Base-by-base conservation (phyloP, 2,797 vertebrate genomes). In the Martes flavigula region DNA sequence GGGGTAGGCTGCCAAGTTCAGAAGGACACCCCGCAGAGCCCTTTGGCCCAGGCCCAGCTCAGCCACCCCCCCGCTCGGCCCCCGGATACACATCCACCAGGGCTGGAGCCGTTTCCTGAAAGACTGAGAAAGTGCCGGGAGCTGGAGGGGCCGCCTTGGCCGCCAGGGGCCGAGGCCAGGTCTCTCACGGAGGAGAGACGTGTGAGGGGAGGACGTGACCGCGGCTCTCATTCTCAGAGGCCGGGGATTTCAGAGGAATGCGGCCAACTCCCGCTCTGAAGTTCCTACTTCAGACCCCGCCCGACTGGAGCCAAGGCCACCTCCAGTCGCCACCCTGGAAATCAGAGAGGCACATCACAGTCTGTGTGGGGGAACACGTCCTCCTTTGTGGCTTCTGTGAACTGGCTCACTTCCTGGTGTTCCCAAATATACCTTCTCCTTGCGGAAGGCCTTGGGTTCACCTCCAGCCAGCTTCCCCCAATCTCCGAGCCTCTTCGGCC, bases 201-300 rank as follows among this genome's bases (percentile, higher is more conserved):
- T 87, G 81, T 3, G 2, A 87, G 93, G 32, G 25, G 96, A 96
- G 97, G 98, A 98, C 97, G 97, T 98, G 98, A 98, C 98, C 40
- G 97, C 92, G 79, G 96, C 96, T 90, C 87, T 96, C 90, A 38
- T 92, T 97, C 97, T 97, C 90, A 51, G 72, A 86, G 86, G 96
- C 95, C 25, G 0, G 91, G 68, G 96, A 97, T 96, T 97, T 97
- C 96, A 89, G 92, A 96, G 96, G 96, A 98, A 97, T 87, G 84
- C 88, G 46, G 97, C 97, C 97, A 96, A 88, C 82, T 93, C 92
- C 0, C 1, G 90, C 93, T 98, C 97, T 97, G 96, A 98, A 94
- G 97, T 98, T 97, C 97, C 96, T 82, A 84, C 96, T 98, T 96
- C 96, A 97, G 97, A 97, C 95, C 73, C 96, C 96, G 66, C 97